Evolutionary conservation across 2,113 vertebrate species (phyloP).

Genomic region (Harpagus bidentatus): DNA sequence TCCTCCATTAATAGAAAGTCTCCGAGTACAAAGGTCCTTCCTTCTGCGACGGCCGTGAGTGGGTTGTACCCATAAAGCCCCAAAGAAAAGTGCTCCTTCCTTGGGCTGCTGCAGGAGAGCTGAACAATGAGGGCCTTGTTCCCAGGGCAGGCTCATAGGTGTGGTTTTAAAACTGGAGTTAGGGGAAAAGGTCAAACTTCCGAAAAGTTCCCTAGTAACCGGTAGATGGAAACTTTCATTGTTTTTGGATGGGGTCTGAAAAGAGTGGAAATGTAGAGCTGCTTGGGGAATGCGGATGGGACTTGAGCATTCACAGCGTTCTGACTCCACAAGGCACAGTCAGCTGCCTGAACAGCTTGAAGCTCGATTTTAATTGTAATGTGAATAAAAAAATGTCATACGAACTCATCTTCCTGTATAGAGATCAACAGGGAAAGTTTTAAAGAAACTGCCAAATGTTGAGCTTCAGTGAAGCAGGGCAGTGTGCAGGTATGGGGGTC

Average conservation of each 20-base stretch:
- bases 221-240: neutral
- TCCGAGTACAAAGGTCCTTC: neutral
- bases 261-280: neutral
- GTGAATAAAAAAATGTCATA: neutral
- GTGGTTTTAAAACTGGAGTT: neutral
- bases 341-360: neutral
- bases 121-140: constrained; percentile 55
- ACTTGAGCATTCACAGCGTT: neutral
- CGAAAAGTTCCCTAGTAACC: neutral
- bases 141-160: neutral
- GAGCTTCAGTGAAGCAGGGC: neutral
- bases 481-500: neutral
- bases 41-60: neutral
- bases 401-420: neutral
- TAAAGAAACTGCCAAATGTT: neutral
- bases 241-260: neutral
- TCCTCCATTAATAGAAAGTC: neutral
- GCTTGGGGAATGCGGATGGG: neutral
- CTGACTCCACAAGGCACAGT: neutral
- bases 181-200: constrained; percentile 10
- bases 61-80: neutral
- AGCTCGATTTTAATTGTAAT: neutral
- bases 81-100: neutral
- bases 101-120: neutral
- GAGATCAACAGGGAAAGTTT: neutral